A percentile compares a stretch with the other conserved stretches of the same genome.
phyloP scores from a whole-genome alignment of 2,113 vertebrate genomes.

The Mus spicilegus region DNA sequence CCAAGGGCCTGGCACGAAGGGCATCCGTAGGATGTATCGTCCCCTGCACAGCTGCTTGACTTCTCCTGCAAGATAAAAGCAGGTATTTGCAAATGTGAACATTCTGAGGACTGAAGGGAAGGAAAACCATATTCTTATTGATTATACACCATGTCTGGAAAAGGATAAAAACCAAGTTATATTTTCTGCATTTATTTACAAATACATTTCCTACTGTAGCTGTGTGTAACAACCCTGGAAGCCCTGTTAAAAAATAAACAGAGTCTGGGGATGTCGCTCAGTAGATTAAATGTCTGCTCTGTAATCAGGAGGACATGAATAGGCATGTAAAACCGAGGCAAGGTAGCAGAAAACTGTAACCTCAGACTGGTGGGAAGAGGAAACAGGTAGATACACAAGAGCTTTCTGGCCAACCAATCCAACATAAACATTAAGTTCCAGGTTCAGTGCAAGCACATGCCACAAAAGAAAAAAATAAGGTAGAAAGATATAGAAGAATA shows the following conservation, averaged over 20 bases:
- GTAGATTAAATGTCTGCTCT: not conserved
- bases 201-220: not conserved
- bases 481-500: not conserved
- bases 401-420: not conserved
- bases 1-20: constrained; percentile 10
- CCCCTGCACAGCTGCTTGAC: not conserved
- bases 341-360: not conserved
- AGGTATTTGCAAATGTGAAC: not conserved
- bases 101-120: not conserved
- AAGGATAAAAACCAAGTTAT: not conserved
- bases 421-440: not conserved
- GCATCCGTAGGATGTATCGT: not conserved
- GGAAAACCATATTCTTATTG: not conserved
- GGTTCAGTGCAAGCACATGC: not conserved
- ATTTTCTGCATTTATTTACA: not conserved
- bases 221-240: not conserved
- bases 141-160: not conserved
- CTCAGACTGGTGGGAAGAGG: not conserved
- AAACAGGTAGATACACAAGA: not conserved
- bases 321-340: not conserved
- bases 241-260: not conserved
- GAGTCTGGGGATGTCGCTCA: not conserved
- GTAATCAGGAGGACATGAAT: not conserved
- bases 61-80: not conserved
- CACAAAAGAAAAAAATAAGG: not conserved